Base-by-base conservation (phyloP, 1,140 invertebrate species). In the Plutomurus gul region DNA sequence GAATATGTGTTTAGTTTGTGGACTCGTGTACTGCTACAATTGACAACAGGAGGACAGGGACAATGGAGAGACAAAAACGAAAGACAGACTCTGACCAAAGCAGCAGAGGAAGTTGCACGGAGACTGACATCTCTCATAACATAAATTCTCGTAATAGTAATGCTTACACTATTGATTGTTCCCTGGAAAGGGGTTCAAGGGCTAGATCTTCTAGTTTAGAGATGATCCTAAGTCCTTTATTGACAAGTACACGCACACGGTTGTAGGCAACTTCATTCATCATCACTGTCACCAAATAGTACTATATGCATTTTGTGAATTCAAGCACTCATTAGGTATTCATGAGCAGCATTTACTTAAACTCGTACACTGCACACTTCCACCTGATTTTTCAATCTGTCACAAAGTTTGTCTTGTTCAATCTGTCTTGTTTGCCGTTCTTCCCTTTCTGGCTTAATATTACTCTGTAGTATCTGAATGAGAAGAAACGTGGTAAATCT, bases 201-300 rank as follows among this genome's bases (percentile, higher is more conserved):
- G 25, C 72, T 36, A 40, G 76, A 37, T 81, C 79, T 22, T 81
- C 79, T 70, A 83, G 82, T 78, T 74, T 83, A 71, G 82, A 83
- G 81, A 76, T 81, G 77, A 83, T 83, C 65, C 77, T 83, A 33
- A 79, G 75, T 70, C 82, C 82, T 22, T 30, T 83, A 18, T 13
- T 83, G 25, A 75, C 82, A 13, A 83, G 82, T 30, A 81, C 79
- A 40, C 75, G 81, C 70, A 81, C 77, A 20, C 73, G 77, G 22
- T 40, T 82, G 16, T 82, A 75, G 78, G 18, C 13, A 47, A 22
- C 25, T 51, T 11, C 47, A 51, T 22, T 51, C 56, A 33, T 11
- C 56, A 65, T n/a, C 20, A 56, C 56, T 65, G 7, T 65, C 25
- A 65, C 16, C n/a, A 13, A 27, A 56, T 56, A 33, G n/a, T n/a